Evolutionary conservation across 2,797 vertebrate genomes (phyloP), one percentile per base, ranked within the genome.

Genomic region (Gastrophryne carolinensis): DNA sequence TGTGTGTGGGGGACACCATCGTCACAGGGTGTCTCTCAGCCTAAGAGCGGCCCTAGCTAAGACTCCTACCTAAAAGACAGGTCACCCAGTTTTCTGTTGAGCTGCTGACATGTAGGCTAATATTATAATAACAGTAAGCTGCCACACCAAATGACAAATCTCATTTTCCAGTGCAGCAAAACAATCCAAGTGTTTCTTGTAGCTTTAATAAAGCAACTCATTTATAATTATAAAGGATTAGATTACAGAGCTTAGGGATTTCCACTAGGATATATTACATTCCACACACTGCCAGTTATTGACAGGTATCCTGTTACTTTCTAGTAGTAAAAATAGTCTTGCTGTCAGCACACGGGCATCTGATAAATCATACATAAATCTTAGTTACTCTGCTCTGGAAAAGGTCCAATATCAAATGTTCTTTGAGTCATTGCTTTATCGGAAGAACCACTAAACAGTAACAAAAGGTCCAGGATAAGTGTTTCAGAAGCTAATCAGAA

Each of bases 201-300:
- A n/a, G n/a, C n/a, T n/a, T n/a, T n/a, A n/a, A n/a, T n/a, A n/a
- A n/a, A n/a, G n/a, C n/a, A n/a, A n/a, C n/a, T n/a, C n/a, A n/a
- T n/a, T n/a, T n/a, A n/a, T 21, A 32, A 21, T 6, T 50, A 24
- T 15, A 13, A 32, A 24, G 17, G 19, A 35, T 24, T 34, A 19
- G 4, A 23, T 66, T 52, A 35, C 44, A 9, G 47, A 65, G 27
- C 27, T 10, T 3, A 12, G 61, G 61, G 61, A 65, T 65, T 50
- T 66, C 44, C 44, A 64, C 24, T 13, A 64, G 39, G 44, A 65
- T 65, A 17, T 47, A 23, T 52, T 35, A 24, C 8, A 53, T 23
- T 35, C 5, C 12, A 29, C 9, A 29, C 23, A 29, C 47, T 52
- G 63, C 47, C 47, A 66, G 64, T n/a, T 66, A 66, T 66, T 52